Base-by-base conservation (phyloP, 2,113 vertebrate genomes). In the Chauna torquata region DNA sequence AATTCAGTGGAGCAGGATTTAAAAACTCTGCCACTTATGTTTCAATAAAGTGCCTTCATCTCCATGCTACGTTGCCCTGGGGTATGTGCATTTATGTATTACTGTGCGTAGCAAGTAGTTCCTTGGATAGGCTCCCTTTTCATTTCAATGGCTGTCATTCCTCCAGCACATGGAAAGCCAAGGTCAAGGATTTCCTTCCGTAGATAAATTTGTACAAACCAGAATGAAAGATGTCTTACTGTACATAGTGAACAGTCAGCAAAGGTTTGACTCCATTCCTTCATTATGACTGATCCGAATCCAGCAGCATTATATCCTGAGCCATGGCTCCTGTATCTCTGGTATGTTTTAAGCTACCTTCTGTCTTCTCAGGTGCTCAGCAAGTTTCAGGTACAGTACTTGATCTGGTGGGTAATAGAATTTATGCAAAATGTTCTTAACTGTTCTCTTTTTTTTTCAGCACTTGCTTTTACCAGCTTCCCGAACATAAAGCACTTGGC, bases 231-330 rank as follows among this genome's bases (percentile, higher is more conserved):
- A 42, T 4, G 1, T 47, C 20, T 50, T 24, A 0, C 40, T 36
- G 50, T 42, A 10, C 8, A 0, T 3, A 59, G 34, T 0, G 1
- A 57, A 25, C 1, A 19, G 59, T 25, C 30, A 32, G 16, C 49
- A 24, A 15, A 57, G 18, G 23, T 42, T 58, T 75, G 38, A 9
- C 82, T 75, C 45, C 15, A 1, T 90, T 75, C 55, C 57, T 25
- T 87, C n/a, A 42, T 62, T 40, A 2, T 36, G 24, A 23, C 49
- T 38, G n/a, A 2, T 52, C 50, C 47, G 49, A 75, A 25, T 30
- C 54, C 66, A 52, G 77, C 77, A 81, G 90, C 0, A 0, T 27
- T 0, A 0, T n/a, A 4, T 42, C 77, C 76, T 0, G 0, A 70
- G 87, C 74, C 32, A 1, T 1, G 20, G 42, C 74, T 65, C 28